Evolutionary conservation across 2,888 invertebrate genomes (phyloP), one percentile per base, ranked within the genome.

Genomic region (Idaea dimidiata): DNA sequence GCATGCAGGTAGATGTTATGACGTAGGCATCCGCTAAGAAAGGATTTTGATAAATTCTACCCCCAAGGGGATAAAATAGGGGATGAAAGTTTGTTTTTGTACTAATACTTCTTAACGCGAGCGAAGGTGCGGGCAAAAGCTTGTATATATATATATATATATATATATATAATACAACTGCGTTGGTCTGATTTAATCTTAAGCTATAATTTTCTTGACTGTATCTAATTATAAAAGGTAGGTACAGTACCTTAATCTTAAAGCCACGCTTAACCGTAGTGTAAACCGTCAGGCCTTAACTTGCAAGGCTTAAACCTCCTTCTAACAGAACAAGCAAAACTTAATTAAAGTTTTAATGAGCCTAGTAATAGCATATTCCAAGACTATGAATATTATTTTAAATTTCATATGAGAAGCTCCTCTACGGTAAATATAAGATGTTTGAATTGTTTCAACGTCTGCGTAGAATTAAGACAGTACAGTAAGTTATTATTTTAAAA

Each of bases 291-390:
- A 14, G 10, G 43, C 43, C 43, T 43, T 43, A 43, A 43, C 43
- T 43, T 14, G 43, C 14, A 7, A 10, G 43, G 43, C 14, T 43
- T 43, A 43, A 8, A 43, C 43, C 43, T 10, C 8, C 43, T 43
- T 43, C 43, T 43, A 8, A 3, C 14, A 43, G 43, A 43, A 14
- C 43, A 43, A 43, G 43, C 43, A 43, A 43, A 43, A 43, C 43
- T 43, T 43, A 43, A 43, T 43, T 43, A 43, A 43, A 43, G 43
- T 43, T 43, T 43, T 43, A 43, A 43, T 43, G 43, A 43, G 43
- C 43, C 43, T 43, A 43, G 43, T 10, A 43, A 43, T 43, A 43
- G 8, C 3, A 43, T 43, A 43, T 10, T 43, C 43, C 43, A 43
- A 8, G 5, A 14, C 43, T 43, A 43, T 10, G 43, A 43, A 10